Evolutionary conservation across 2,113 vertebrate genomes (phyloP), one percentile per base, ranked within the genome.

Genomic region (Microtus montanus): DNA sequence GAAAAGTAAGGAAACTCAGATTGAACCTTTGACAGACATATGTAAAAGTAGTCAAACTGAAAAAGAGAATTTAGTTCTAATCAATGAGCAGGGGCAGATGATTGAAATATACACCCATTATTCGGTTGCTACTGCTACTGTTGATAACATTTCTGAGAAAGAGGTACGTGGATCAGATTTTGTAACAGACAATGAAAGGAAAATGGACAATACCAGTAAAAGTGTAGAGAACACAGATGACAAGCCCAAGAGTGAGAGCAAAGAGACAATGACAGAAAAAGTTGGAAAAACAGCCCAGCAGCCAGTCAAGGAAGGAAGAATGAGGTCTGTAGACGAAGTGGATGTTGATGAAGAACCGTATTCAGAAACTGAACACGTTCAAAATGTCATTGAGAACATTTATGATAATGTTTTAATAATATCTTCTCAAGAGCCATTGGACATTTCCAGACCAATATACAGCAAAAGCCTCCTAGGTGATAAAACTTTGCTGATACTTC

Each of bases 371-470:
- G 96, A 97, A 90, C 0, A 2, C 41, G 93, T 97, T 70, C 70
- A 97, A 89, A 96, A 91, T 54, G 66, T 97, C 63, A 96, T 15
- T 77, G 97, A 96, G 75, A 98, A 97, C 49, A 96, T 97, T 85
- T 97, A 97, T 92, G 89, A 87, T 0, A 79, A 96, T 79, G 15
- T 97, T 66, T 96, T 97, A 7, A 4, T 49, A 44, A 15, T 73
- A 8, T 61, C n/a, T 84, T 75, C 41, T 86, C 87, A 85, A 90
- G 95, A 95, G n/a, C 73, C 84, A 64, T 4, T 14, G 44, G 47
- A 92, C 70, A 38, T 87, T 87, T 64, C 77, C 84, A 93, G 74
- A 79, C 5, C 14, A 28, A 91, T 7, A 49, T 22, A 28, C 15
- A 87, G n/a, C 14, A 73, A 68, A 52, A 52, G 0, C 38, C 20